These are phyloP conservation scores for Progne subis DNA, from an alignment of 2,113 vertebrate species.

Conservation along the genomic window DNA sequence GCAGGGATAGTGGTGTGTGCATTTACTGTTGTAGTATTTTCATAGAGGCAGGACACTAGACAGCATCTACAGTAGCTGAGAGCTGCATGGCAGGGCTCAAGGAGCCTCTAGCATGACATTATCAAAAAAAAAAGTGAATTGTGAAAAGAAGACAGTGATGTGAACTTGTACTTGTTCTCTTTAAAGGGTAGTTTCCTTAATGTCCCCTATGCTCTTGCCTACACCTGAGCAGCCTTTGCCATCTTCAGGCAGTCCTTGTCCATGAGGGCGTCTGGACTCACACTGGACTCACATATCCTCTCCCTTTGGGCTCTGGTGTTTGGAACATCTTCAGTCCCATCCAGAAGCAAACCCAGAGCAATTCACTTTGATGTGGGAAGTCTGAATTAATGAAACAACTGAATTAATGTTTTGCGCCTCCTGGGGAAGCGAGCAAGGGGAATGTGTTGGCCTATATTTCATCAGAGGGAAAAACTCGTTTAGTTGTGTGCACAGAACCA, in stretches of 20 bases:
- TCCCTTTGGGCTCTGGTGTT: neutral
- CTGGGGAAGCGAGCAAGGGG: conserved; percentile 29
- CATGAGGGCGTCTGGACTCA: accelerated
- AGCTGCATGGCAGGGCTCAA: neutral
- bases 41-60: neutral
- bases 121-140: neutral
- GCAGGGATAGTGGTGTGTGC: neutral
- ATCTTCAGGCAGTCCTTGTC: neutral
- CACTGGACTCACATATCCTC: neutral
- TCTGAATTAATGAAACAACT: conserved; percentile 56
- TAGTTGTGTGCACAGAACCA: neutral
- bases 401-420: conserved; percentile 55
- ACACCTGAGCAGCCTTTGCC: neutral
- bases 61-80: neutral
- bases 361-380: conserved; percentile 64
- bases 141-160: neutral
- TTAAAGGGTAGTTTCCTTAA: neutral
- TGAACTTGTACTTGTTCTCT: neutral
- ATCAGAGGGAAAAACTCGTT: neutral
- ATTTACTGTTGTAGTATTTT: neutral
- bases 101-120: neutral
- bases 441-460: conserved; percentile 31
- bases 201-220: neutral
- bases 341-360: conserved; percentile 40
- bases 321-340: neutral